phyloP scores from a whole-genome alignment of 2,888 invertebrate genomes.

The Scelioninae gen. 1 region DNA sequence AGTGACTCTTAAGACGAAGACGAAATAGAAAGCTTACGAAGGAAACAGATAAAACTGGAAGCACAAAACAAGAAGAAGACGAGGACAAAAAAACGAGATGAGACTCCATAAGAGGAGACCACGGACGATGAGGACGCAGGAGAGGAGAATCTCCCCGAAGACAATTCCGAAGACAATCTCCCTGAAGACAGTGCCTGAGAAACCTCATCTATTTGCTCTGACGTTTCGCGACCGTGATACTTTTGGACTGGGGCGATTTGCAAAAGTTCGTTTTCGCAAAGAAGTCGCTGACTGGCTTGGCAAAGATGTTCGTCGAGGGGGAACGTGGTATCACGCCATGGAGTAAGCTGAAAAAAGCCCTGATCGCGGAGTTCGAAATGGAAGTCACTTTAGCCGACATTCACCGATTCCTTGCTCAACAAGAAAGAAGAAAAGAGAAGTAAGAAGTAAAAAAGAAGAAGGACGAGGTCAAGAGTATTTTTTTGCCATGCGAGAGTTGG shows the following conservation, averaged over 20 bases:
- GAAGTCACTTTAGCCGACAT: constrained; percentile 46
- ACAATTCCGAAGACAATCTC: too few species aligned
- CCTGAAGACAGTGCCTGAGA: not conserved
- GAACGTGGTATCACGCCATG: constrained; percentile 30
- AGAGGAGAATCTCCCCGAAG: too few species aligned
- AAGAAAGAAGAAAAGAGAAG: constrained; percentile 41
- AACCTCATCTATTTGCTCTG: not conserved
- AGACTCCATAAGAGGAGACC: too few species aligned
- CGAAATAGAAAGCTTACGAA: too few species aligned
- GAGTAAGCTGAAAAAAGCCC: constrained; percentile 5
- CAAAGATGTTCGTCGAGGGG: constrained; percentile 31
- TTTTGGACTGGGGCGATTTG: constrained; percentile 5
- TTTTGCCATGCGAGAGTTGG: constrained; percentile 60
- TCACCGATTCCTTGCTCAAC: constrained; percentile 18
- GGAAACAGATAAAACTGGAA: too few species aligned
- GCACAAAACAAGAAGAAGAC: too few species aligned
- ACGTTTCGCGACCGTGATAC: constrained; percentile 1
- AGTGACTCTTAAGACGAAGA: too few species aligned
- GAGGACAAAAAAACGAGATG: too few species aligned
- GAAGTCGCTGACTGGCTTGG: constrained; percentile 24
- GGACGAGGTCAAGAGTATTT: constrained; percentile 67
- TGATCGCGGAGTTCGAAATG: constrained; percentile 5
- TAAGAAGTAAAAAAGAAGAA: constrained; percentile 44
- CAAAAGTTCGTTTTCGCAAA: constrained; percentile 52
- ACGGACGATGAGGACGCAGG: too few species aligned